These are phyloP conservation scores for Saxidomus purpurata DNA, from an alignment of 1,140 invertebrate genomes.

Conservation along the genomic window DNA sequence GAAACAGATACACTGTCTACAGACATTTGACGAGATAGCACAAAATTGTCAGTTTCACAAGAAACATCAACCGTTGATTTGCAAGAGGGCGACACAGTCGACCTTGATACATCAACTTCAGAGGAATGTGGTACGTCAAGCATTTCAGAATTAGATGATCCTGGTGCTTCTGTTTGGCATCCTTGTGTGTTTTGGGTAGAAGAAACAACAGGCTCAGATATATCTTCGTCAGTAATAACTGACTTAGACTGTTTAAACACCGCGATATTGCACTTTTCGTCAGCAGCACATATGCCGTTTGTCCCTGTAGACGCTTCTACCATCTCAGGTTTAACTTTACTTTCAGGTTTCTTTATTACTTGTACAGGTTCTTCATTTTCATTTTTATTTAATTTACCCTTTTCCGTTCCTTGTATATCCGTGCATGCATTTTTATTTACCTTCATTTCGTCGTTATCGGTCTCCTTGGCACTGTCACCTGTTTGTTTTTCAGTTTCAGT, in stretches of 20 bases:
- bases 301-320: constrained; percentile 49
- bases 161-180: constrained; percentile 60
- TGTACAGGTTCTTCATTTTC: not conserved
- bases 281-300: not conserved
- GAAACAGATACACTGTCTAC: constrained; percentile 55
- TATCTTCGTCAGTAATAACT: constrained; percentile 32
- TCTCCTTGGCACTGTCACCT: not conserved
- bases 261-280: constrained; percentile 26
- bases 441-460: not conserved
- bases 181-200: constrained; percentile 65
- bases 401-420: not conserved
- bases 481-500: not conserved
- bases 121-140: constrained; percentile 48
- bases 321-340: constrained; percentile 38
- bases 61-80: constrained; percentile 58
- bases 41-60: constrained; percentile 62
- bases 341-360: constrained; percentile 7
- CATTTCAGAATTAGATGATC: not conserved
- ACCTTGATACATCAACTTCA: constrained; percentile 6
- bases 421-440: not conserved
- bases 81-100: constrained; percentile 17
- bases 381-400: not conserved
- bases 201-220: constrained; percentile 65
- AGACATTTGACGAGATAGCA: constrained; percentile 12
- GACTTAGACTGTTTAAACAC: constrained; percentile 31